These are phyloP conservation scores for Listronotus bonariensis DNA, from an alignment of 1,140 invertebrate species.

Conservation along the genomic window DNA sequence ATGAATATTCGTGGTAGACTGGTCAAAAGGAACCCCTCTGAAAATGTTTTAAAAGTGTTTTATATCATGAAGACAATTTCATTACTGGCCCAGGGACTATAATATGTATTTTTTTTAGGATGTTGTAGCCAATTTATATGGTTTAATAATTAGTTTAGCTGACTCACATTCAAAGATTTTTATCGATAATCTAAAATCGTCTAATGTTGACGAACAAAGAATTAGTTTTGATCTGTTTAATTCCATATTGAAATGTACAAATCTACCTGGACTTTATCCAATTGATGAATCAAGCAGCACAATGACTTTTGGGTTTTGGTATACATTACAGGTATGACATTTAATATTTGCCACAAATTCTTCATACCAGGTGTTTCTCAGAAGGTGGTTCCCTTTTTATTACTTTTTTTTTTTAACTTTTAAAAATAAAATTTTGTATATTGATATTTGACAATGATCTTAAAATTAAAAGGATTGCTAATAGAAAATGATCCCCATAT, in stretches of 20 bases:
- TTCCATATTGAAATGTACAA: constrained; percentile 72
- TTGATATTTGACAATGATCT: too few species aligned
- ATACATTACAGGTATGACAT: constrained; percentile 73
- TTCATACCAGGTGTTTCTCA: neutral
- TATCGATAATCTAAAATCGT: constrained; percentile 59
- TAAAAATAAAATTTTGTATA: too few species aligned
- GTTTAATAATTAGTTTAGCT: constrained; percentile 66
- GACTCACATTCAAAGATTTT: constrained; percentile 70
- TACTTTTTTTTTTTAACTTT: too few species aligned
- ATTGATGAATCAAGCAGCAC: constrained; percentile 82
- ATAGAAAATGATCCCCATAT: too few species aligned
- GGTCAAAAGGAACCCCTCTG: too few species aligned
- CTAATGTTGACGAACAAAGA: constrained; percentile 53
- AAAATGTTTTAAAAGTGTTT: too few species aligned
- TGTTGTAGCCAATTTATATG: constrained; percentile 63
- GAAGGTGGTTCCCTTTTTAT: too few species aligned
- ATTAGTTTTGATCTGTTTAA: constrained; percentile 58
- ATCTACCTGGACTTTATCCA: constrained; percentile 80
- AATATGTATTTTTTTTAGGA: constrained; percentile 51
- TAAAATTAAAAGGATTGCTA: too few species aligned
- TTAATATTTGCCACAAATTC: constrained; percentile 25
- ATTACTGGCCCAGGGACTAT: too few species aligned
- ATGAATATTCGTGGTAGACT: too few species aligned
- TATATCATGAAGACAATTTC: too few species aligned
- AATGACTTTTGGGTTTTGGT: constrained; percentile 89